Percentiles rank a stretch among this genome's conserved stretches.
phyloP scores from a whole-genome alignment of 2,113 vertebrate species.

The Cyphomyrus discorhynchus region DNA sequence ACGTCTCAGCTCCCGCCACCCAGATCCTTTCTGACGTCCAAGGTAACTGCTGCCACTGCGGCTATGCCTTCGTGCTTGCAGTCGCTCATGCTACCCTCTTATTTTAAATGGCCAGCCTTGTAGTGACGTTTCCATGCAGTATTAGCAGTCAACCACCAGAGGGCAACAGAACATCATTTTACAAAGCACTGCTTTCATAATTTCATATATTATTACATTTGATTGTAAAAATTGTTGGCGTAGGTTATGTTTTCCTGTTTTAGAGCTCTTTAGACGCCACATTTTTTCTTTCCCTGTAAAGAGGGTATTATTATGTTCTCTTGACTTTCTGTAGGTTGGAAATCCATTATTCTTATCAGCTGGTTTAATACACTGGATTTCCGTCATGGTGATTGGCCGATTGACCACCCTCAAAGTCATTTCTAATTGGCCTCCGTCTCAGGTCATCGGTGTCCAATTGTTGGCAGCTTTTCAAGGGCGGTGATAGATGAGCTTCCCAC shows the following conservation, averaged over 20 bases:
- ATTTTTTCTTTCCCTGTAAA: background rate
- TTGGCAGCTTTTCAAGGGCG: background rate
- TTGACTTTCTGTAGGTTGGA: background rate
- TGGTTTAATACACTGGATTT: background rate
- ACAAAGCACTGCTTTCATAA: background rate
- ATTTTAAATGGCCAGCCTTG: background rate
- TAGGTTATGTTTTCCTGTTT: background rate
- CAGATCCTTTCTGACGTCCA: constrained; percentile 69
- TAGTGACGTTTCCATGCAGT: constrained; percentile 17
- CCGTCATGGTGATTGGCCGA: background rate
- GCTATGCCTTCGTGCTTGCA: constrained; percentile 7
- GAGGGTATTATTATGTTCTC: background rate
- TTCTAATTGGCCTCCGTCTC: background rate
- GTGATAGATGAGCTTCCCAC: background rate
- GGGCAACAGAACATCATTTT: constrained; percentile 30
- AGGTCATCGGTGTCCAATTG: background rate
- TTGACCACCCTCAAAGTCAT: background rate
- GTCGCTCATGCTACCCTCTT: background rate
- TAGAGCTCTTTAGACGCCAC: background rate
- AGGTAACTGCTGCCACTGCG: constrained; percentile 66
- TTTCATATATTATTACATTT: background rate
- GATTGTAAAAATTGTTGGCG: background rate
- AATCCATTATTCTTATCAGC: background rate
- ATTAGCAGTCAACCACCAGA: constrained; percentile 35
- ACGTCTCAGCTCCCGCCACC: constrained; percentile 57